Base-by-base conservation (phyloP, 1,140 invertebrate genomes). In the Pollicipes pollicipes region DNA sequence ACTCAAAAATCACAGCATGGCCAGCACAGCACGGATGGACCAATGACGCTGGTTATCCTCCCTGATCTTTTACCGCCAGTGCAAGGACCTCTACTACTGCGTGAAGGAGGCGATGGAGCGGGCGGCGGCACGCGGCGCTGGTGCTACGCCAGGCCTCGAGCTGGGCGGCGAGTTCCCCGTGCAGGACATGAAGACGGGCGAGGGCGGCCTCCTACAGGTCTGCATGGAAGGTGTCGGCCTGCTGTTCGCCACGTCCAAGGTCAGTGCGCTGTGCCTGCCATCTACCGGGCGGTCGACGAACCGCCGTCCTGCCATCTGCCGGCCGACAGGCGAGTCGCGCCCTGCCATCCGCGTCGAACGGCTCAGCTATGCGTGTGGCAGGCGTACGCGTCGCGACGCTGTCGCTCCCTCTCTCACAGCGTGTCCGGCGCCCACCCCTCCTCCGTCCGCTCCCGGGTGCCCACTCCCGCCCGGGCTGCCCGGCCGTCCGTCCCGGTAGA, bases 21-120 rank as follows among this genome's bases (percentile, higher is more conserved):
- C n/a, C n/a, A n/a, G n/a, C n/a, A n/a, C n/a, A n/a, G n/a, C n/a
- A n/a, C n/a, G n/a, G n/a, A n/a, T n/a, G n/a, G n/a, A n/a, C n/a
- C n/a, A n/a, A n/a, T n/a, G n/a, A n/a, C n/a, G n/a, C n/a, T n/a
- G n/a, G n/a, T n/a, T n/a, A n/a, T n/a, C n/a, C n/a, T n/a, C n/a
- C n/a, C n/a, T n/a, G n/a, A n/a, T n/a, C n/a, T 70, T 27, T 28
- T 70, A 72, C 72, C 81, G 81, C n/a, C 80, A 98, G 94, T 98
- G 96, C 81, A 95, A 95, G 80, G 93, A 98, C 76, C 83, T 99
- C 30, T 99, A 99, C 80, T 95, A 97, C 80, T 95, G 93, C 78
- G 97, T 99, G 76, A 98, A 99, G 83, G 92, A 97, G 76, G 90
- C 95, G 10, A 99, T 99, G 95, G 96, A 98, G 81, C 87, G 93